Evolutionary conservation across 2,888 invertebrate genomes (phyloP), one percentile per base, ranked within the genome.

Genomic region (Ischnura elegans): DNA sequence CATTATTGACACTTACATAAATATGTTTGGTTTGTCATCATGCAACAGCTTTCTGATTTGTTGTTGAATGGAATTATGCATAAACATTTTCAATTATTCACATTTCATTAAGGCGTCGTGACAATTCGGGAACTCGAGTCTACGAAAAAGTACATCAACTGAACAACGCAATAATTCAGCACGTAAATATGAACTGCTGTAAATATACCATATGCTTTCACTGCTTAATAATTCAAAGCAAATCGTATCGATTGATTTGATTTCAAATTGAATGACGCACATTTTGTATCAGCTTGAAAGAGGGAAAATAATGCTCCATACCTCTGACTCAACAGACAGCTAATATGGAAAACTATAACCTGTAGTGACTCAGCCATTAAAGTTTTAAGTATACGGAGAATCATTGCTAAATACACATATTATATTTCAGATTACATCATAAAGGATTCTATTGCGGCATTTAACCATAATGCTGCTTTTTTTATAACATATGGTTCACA

Each of bases 221-320:
- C 55, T n/a, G 45, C n/a, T 90, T n/a, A 90, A 90, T 90, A 90
- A 90, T 61, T 90, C 90, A 61, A 61, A 43, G 61, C n/a, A 90
- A 90, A 66, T 61, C 13, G 90, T 25, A 90, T 66, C 90, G 90
- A 90, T 66, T 43, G 87, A 42, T 43, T 55, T 43, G 43, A 90
- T 66, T 43, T 43, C 90, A 66, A 66, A 25, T 61, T 66, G 43
- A 42, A 55, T 66, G 66, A 61, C 55, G 43, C 45, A 66, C 43
- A 66, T 43, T 90, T 90, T 66, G 61, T n/a, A 61, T 61, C 42
- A 42, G 66, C 43, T 61, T 61, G 45, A 90, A 61, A 43, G 76
- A n/a, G 36, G 10, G 29, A 76, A 76, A 76, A 76, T 36, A 76
- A 10, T 76, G 1, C 61, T 3, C 61, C 10, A 25, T 36, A 8